A percentile compares a stretch with the other conserved stretches of the same genome.
phyloP scores from a whole-genome alignment of 2,888 invertebrate species.

The Patella depressa region DNA sequence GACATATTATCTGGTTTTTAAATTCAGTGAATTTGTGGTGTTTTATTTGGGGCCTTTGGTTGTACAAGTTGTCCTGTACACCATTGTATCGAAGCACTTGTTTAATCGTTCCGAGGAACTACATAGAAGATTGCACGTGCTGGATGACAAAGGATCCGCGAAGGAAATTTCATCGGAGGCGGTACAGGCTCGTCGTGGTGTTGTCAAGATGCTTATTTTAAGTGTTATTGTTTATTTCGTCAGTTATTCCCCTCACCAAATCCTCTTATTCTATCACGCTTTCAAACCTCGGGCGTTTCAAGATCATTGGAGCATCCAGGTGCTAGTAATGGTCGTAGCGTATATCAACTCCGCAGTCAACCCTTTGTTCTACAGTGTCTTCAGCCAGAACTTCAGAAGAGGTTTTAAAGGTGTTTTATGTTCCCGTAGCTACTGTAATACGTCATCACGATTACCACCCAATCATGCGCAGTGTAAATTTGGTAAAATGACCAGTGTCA shows the following conservation, averaged over 20 bases:
- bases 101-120: slow-evolving; percentile 63
- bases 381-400: slow-evolving; percentile 68
- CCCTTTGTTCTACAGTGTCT: slow-evolving; percentile 70
- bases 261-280: slow-evolving; percentile 65
- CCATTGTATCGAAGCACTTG: slow-evolving; percentile 64
- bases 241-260: slow-evolving; percentile 73
- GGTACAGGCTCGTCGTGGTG: slow-evolving; percentile 40
- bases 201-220: slow-evolving; percentile 41
- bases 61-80: slow-evolving; percentile 67
- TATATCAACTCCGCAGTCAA: slow-evolving; percentile 71
- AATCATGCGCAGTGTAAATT: too few species aligned
- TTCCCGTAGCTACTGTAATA: neutral
- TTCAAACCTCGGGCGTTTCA: slow-evolving; percentile 61
- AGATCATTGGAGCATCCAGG: slow-evolving; percentile 65
- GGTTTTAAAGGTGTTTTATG: slow-evolving; percentile 5
- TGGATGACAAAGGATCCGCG: slow-evolving; percentile 49
- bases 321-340: slow-evolving; percentile 68
- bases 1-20: slow-evolving; percentile 57
- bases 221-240: slow-evolving; percentile 67
- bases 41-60: slow-evolving; percentile 70
- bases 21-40: slow-evolving; percentile 65
- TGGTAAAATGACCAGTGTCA: too few species aligned
- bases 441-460: too few species aligned
- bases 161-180: slow-evolving; percentile 57
- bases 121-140: slow-evolving; percentile 50